phyloP scores from a whole-genome alignment of 2,113 vertebrate species.

The Eleginops maclovinus region DNA sequence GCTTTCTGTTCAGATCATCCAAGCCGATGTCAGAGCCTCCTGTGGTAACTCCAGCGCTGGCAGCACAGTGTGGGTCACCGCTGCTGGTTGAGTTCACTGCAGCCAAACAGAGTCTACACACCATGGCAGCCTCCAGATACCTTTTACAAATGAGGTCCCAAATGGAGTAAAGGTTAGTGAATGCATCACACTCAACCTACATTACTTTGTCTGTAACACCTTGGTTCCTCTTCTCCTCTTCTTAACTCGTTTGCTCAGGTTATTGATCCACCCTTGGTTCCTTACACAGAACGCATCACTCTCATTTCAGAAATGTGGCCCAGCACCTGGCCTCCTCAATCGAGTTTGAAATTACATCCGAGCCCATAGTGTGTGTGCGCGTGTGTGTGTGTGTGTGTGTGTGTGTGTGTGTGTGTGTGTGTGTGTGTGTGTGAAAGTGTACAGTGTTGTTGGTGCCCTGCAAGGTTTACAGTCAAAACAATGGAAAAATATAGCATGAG shows the following conservation, averaged over 20 bases:
- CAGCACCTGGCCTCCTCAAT: conserved; percentile 5
- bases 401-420: too few relatives aligned
- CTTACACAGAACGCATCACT: neutral
- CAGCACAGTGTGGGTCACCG: neutral
- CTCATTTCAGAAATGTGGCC: conserved; percentile 6
- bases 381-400: too few relatives aligned
- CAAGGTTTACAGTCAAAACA: neutral
- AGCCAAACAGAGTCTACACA: neutral
- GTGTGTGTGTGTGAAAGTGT: neutral
- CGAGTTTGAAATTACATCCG: conserved; percentile 34
- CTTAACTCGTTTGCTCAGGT: neutral
- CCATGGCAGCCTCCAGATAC: conserved; percentile 50
- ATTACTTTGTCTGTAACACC: neutral
- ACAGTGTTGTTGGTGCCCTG: neutral
- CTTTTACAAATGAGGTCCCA: conserved; percentile 31
- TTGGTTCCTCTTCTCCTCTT: neutral
- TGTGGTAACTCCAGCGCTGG: neutral
- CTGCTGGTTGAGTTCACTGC: neutral
- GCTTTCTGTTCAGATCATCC: conserved; percentile 12
- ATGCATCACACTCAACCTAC: conserved; percentile 14
- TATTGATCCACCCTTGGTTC: conserved; percentile 19
- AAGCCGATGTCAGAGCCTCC: neutral
- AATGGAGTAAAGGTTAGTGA: conserved; percentile 43
- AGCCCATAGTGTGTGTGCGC: too few relatives aligned
- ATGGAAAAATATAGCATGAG: neutral